Evolutionary conservation across 2,797 vertebrate species (phyloP).

Genomic region (Lepilemur ruficaudatus): DNA sequence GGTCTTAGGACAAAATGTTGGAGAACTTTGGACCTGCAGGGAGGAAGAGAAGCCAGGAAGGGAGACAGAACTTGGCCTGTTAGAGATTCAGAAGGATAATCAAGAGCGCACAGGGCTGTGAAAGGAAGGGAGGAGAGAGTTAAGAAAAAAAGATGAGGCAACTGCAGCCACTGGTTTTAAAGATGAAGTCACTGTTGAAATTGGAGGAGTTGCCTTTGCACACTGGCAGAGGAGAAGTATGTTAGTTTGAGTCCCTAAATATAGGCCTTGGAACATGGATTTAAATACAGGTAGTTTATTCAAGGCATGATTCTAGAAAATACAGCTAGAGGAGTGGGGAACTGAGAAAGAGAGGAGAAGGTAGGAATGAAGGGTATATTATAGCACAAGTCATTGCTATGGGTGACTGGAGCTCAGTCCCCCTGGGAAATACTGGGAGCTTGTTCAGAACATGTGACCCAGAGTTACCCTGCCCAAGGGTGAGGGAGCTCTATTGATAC

Average conservation of each 20-base stretch:
- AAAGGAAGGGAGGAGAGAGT: not conserved
- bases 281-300: not conserved
- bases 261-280: not conserved
- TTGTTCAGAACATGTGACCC: not conserved
- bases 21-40: not conserved
- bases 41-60: not conserved
- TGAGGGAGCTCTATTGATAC: not conserved
- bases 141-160: not conserved
- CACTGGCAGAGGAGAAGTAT: not conserved
- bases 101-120: not conserved
- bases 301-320: not conserved
- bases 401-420: not conserved
- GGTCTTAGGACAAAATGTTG: not conserved
- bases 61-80: not conserved
- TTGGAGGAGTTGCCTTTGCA: not conserved
- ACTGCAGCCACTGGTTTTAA: not conserved
- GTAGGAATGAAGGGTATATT: not conserved
- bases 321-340: not conserved
- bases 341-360: not conserved
- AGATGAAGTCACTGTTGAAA: not conserved
- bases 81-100: not conserved
- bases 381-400: not conserved
- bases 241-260: not conserved
- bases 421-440: not conserved
- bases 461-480: not conserved